Conservation (phyloP, 2,113 vertebrate species). For the Neodon shergylaensis region DNA sequence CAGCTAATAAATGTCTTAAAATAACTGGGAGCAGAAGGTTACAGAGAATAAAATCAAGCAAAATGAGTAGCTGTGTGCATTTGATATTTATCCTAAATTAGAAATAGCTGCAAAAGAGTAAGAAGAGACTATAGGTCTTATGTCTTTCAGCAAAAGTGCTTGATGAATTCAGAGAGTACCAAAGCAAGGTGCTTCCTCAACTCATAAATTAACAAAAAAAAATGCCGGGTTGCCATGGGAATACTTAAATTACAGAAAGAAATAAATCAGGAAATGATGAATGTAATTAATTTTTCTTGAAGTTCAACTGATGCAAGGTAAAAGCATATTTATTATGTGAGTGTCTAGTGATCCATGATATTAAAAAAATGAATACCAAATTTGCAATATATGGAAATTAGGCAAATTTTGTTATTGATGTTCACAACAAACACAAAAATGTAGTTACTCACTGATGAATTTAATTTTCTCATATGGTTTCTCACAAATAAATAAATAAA, state of each 20-base stretch:
- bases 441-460: slow-evolving; percentile 54
- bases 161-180: slow-evolving; percentile 42
- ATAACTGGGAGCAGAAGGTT: background rate
- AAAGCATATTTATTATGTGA: slow-evolving; percentile 77
- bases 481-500: slow-evolving; percentile 54
- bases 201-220: slow-evolving; percentile 54
- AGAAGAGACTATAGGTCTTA: background rate
- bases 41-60: background rate
- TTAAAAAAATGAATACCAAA: slow-evolving; percentile 74
- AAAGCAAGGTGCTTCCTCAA: background rate
- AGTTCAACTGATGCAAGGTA: slow-evolving; percentile 77
- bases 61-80: background rate
- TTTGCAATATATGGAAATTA: slow-evolving; percentile 74
- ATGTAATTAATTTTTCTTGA: slow-evolving; percentile 79
- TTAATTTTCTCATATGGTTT: slow-evolving; percentile 64
- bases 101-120: background rate
- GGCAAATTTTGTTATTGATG: slow-evolving; percentile 64
- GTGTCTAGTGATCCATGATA: slow-evolving; percentile 72
- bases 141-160: background rate
- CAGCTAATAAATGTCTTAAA: background rate
- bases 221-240: slow-evolving; percentile 54
- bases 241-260: slow-evolving; percentile 68
- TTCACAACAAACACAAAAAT: slow-evolving; percentile 62
- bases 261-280: slow-evolving; percentile 74
- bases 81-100: slow-evolving; percentile 36